phyloP scores from a whole-genome alignment of 2,888 invertebrate species.

The Adelognathus sp. region DNA sequence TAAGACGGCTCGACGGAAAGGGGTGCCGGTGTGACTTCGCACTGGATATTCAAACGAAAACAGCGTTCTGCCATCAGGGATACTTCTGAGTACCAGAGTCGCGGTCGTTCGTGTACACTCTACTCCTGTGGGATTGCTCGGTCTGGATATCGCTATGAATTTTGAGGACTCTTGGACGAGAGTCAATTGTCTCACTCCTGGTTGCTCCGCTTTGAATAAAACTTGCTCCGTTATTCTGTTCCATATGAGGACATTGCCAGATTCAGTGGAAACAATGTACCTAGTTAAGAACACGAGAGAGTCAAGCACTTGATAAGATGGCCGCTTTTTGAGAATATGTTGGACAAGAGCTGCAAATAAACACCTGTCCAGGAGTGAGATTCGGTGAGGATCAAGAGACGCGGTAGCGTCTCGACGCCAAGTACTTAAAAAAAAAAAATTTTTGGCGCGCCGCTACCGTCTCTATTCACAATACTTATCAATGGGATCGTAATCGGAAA shows the following conservation, averaged over 20 bases:
- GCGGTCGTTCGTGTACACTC: conserved; percentile 87
- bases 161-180: conserved; percentile 89
- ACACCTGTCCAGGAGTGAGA: no score
- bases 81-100: conserved; percentile 86
- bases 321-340: no score
- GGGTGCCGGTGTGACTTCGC: conserved; percentile 86
- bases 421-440: no score
- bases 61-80: conserved; percentile 90
- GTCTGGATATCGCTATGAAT: conserved; percentile 89
- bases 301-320: background rate
- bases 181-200: conserved; percentile 88
- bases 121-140: conserved; percentile 84
- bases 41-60: conserved; percentile 93
- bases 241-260: conserved; percentile 95
- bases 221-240: conserved; percentile 89
- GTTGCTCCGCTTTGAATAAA: conserved; percentile 91
- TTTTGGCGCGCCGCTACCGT: no score
- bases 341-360: no score
- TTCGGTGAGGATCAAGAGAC: no score
- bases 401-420: no score
- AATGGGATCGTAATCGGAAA: no score
- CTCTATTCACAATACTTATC: no score
- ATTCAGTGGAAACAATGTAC: conserved; percentile 94
- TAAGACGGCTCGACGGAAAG: conserved; percentile 90
- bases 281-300: conserved; percentile 71